Base-by-base conservation (phyloP, 2,888 invertebrate genomes). In the Amaurobius ferox region DNA sequence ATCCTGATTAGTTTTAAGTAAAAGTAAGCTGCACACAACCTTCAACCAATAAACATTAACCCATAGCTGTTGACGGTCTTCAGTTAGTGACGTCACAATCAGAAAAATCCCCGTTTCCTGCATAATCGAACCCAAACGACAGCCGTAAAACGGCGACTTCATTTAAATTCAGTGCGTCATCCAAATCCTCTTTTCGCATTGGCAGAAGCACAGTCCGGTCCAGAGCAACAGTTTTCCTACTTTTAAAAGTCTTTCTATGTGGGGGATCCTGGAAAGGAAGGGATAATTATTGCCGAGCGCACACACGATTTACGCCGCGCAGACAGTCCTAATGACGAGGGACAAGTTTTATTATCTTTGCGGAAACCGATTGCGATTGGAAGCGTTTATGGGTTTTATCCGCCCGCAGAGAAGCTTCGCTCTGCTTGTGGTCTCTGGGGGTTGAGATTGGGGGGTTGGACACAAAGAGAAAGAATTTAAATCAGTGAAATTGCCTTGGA, bases 101-200 rank as follows among this genome's bases (percentile, higher is more conserved):
- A 23, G 55, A 55, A 55, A 55, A 35, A 55, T 23, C 23, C 55
- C 11, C 55, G 23, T 55, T 55, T 55, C 55, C 55, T 55, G 55
- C 55, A 55, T 55, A 55, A 55, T 55, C 55, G 55, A 55, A 11
- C 23, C 55, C 19, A 62, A 81, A 81, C 73, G 80, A 68, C 68
- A 55, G 40, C 61, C 66, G 74, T 66, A 74, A 81, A 68, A 67
- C 44, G 67, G 30, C 55, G 61, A 74, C 74, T 74, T 74, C 80
- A 81, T 81, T 81, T 81, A 67, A 81, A 81, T 81, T 62, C 55
- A 68, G 72, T 80, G 80, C 61, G 61, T 81, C 74, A 73, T 72
- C 73, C 66, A 30, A 44, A 28, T 76, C 64, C 71, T 30, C 74
- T 81, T 81, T 81, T 81, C 74, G 74, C 40, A 68, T 71, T 39